A percentile compares a stretch with the other conserved stretches of the same genome.
These are phyloP conservation scores for Caenorhabditis angaria DNA, from an alignment of 2,888 invertebrate species.

Conservation along the genomic window DNA sequence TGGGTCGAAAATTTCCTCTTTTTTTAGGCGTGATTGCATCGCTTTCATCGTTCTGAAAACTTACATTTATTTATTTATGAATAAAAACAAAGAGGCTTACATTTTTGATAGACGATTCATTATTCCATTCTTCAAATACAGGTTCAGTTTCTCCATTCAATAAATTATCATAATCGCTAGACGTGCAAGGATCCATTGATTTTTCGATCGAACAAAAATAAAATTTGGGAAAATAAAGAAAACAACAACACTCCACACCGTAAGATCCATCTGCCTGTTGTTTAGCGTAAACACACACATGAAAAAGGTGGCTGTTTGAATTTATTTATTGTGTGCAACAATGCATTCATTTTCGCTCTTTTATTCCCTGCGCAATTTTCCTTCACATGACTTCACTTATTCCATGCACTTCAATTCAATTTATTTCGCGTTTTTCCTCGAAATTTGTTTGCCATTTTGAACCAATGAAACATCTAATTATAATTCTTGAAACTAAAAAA, in stretches of 20 bases:
- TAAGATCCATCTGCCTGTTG: not conserved
- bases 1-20: constrained; percentile 13
- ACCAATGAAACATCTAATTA: too few relatives aligned
- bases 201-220: constrained; percentile 4
- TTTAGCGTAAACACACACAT: not conserved
- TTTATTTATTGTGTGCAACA: not conserved
- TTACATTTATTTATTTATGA: not conserved
- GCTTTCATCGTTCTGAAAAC: not conserved
- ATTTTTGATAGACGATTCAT: not conserved
- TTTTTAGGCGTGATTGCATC: constrained; percentile 12
- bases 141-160: not conserved
- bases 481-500: too few relatives aligned
- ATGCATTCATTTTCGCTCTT: not conserved
- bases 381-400: constrained; percentile 1
- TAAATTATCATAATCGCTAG: not conserved
- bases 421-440: not conserved
- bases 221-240: not conserved
- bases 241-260: not conserved
- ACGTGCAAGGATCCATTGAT: not conserved
- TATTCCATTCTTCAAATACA: not conserved
- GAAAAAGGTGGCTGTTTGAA: not conserved
- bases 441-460: too few relatives aligned
- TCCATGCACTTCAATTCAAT: not conserved
- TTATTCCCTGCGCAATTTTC: not conserved
- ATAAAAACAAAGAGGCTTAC: not conserved